Evolutionary conservation across 2,888 invertebrate species (phyloP).

Genomic region (Aleiodes alternator): DNA sequence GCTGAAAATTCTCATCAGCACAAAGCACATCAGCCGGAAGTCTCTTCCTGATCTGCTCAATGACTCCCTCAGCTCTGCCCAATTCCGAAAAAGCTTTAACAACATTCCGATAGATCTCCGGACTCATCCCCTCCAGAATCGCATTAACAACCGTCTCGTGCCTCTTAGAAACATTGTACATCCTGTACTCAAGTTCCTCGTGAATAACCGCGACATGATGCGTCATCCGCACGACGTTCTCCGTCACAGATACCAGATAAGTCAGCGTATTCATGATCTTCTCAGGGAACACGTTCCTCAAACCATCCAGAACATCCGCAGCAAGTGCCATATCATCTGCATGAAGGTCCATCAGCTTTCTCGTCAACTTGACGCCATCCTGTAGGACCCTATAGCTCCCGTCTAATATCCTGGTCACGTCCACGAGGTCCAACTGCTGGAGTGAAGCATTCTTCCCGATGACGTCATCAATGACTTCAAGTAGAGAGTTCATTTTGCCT

Average conservation of each 20-base stretch:
- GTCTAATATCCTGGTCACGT: conserved; percentile 63
- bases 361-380: conserved; percentile 62
- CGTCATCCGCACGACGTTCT: conserved; percentile 61
- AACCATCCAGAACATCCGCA: conserved; percentile 62
- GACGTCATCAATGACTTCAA: conserved; percentile 60
- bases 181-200: conserved; percentile 58
- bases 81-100: conserved; percentile 63
- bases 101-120: conserved; percentile 61
- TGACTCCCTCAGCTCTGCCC: conserved; percentile 61
- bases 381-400: conserved; percentile 59
- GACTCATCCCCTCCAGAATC: conserved; percentile 61
- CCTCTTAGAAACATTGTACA: conserved; percentile 61
- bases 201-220: conserved; percentile 67
- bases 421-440: conserved; percentile 44
- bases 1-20: conserved; percentile 57
- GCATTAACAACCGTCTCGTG: conserved; percentile 61
- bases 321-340: conserved; percentile 61
- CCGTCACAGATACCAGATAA: conserved; percentile 62
- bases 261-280: conserved; percentile 63
- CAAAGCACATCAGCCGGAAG: conserved; percentile 61
- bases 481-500: conserved; percentile 61
- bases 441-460: conserved; percentile 43
- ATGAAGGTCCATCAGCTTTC: conserved; percentile 61
- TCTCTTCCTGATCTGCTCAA: conserved; percentile 48
- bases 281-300: conserved; percentile 60